Evolutionary conservation across 2,888 invertebrate genomes (phyloP), one percentile per base, ranked within the genome.

Genomic region (Hydroisotoma schaefferi): DNA sequence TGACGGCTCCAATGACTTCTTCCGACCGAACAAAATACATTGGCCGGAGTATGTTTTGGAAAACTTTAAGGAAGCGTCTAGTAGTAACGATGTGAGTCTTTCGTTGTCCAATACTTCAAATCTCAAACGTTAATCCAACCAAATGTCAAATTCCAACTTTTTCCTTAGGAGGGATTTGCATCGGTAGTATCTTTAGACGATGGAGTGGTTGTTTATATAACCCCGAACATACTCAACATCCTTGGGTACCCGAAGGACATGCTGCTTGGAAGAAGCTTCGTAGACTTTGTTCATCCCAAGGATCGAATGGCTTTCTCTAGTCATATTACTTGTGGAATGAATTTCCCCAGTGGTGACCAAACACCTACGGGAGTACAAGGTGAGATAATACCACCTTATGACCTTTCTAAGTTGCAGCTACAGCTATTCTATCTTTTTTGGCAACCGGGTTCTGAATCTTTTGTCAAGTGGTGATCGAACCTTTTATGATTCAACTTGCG

Each of bases 261-360:
- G 84, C 91, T 90, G 90, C 77, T 87, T 29, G 91, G 90, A 2
- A 81, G 88, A 54, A 88, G 88, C 0, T 90, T 94, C 73, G 88
- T 90, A 57, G 90, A 93, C 73, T 92, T 91, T 74, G 82, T 94
- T 0, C 90, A 92, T 76, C 85, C 87, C 1, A 87, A 85, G 77
- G 87, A 84, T 73, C 80, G 86, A 61, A 81, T 83, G 55, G 85
- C 85, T 0, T 87, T 94, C 75, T 86, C 87, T 20, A 85, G 85
- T 63, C 87, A 88, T 77, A 86, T 90, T 59, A 68, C 68, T 0
- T 59, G 63, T 22, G 70, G 65, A 12, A 49, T 65, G 48, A 61
- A 51, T 22, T 62, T 70, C 15, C 63, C 67, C 3, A 54, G 52
- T 43, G 53, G 47, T 20, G 57, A 62, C 28, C 51, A 53, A 3